phyloP scores from a whole-genome alignment of 2,113 vertebrate genomes.

The Zosterops borbonicus region DNA sequence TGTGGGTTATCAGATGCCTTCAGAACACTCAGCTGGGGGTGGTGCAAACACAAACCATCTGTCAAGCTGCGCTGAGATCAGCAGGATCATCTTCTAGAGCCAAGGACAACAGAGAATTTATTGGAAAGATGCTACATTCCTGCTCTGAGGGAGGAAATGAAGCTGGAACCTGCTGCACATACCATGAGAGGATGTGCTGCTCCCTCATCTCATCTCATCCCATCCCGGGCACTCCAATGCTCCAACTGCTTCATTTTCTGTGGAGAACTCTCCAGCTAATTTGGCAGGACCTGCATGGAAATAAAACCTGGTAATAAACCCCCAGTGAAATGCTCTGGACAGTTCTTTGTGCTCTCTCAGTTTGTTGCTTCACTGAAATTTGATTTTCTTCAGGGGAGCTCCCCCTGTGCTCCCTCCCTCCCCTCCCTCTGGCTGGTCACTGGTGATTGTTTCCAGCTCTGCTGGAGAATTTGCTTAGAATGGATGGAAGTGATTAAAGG shows the following conservation, averaged over 20 bases:
- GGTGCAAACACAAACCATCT: constrained; percentile 3
- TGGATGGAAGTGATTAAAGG: constrained; percentile 27
- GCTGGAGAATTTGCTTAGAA: neutral
- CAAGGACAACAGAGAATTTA: neutral
- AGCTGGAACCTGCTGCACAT: neutral
- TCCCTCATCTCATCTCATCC: neutral
- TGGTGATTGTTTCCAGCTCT: neutral
- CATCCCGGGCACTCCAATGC: neutral
- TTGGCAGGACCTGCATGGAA: neutral
- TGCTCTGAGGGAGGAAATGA: neutral
- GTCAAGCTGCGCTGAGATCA: neutral
- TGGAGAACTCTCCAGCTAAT: neutral
- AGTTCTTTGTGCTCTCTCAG: neutral
- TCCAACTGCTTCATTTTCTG: neutral
- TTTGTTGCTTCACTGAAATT: neutral
- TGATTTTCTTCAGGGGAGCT: neutral
- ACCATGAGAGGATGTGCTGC: neutral
- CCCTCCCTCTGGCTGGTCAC: neutral
- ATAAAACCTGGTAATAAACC: neutral
- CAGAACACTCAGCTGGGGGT: neutral
- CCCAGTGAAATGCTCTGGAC: neutral
- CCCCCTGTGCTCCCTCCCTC: neutral
- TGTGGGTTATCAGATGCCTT: neutral
- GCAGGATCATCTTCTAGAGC: neutral
- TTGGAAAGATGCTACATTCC: neutral